These are phyloP conservation scores for Agrochola litura DNA, from an alignment of 2,888 invertebrate genomes.

Conservation along the genomic window DNA sequence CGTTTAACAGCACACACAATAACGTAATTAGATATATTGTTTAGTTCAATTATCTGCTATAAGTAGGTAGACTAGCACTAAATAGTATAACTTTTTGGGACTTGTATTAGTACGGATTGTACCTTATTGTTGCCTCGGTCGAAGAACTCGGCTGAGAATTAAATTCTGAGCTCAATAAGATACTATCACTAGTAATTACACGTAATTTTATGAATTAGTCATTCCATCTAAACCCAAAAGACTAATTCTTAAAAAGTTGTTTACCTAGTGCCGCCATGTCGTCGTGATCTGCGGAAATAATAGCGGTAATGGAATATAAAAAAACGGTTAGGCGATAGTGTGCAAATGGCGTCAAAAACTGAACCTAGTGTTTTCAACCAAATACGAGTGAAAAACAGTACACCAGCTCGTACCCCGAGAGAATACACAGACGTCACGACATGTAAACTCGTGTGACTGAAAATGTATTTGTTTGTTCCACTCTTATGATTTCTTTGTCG, in stretches of 20 bases:
- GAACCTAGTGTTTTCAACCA: background rate
- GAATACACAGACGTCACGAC: background rate
- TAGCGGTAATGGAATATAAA: background rate
- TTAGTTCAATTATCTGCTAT: slow-evolving; percentile 34
- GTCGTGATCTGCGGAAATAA: background rate
- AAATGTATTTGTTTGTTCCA: background rate
- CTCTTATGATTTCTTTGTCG: background rate
- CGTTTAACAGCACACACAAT: slow-evolving; percentile 56
- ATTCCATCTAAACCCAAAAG: no score
- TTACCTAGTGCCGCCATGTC: background rate
- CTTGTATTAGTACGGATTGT: background rate
- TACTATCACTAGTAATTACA: background rate
- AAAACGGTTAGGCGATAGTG: background rate
- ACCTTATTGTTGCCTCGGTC: background rate
- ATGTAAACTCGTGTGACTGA: background rate
- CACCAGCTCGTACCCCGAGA: background rate
- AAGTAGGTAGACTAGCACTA: background rate
- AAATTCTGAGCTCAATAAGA: background rate
- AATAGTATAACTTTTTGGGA: background rate
- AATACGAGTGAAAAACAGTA: background rate
- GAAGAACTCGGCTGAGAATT: background rate
- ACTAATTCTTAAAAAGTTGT: background rate
- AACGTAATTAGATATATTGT: slow-evolving; percentile 56
- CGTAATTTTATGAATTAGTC: no score
- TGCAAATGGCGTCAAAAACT: background rate